Conservation (phyloP, 2,888 invertebrate genomes). For the Ophion obscuratus region DNA sequence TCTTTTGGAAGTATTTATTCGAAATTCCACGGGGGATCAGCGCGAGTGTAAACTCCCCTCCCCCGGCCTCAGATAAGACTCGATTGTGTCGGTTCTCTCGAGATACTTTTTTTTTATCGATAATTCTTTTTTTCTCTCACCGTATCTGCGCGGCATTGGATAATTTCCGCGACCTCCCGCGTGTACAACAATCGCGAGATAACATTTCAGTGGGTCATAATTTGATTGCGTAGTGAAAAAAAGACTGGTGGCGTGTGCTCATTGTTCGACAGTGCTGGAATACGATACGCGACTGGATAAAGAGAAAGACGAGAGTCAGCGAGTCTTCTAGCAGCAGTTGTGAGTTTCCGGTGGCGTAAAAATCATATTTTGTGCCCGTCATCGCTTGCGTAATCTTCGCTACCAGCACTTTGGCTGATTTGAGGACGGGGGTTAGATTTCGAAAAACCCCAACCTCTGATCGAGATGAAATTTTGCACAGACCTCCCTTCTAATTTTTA, state of each 20-base stretch:
- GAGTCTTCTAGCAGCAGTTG: constrained; percentile 19
- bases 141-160: constrained; percentile 18
- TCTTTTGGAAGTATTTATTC: neutral
- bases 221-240: constrained; percentile 39
- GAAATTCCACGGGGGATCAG: constrained; percentile 13
- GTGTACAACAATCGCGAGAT: constrained; percentile 20
- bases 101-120: constrained; percentile 18
- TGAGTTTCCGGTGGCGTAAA: constrained; percentile 13
- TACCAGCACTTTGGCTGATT: neutral
- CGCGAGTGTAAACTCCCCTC: neutral
- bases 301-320: constrained; percentile 28
- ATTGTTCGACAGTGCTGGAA: constrained; percentile 33
- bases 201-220: constrained; percentile 51
- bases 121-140: constrained; percentile 28
- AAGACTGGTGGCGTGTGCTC: neutral
- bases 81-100: constrained; percentile 26
- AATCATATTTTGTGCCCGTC: neutral
- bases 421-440: too few relatives aligned
- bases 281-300: constrained; percentile 18
- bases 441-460: too few relatives aligned
- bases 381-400: neutral
- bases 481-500: too few relatives aligned
- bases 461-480: too few relatives aligned
- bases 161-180: constrained; percentile 47
- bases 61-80: neutral